phyloP scores from a whole-genome alignment of 2,113 vertebrate genomes.

The Saimiri boliviensis region DNA sequence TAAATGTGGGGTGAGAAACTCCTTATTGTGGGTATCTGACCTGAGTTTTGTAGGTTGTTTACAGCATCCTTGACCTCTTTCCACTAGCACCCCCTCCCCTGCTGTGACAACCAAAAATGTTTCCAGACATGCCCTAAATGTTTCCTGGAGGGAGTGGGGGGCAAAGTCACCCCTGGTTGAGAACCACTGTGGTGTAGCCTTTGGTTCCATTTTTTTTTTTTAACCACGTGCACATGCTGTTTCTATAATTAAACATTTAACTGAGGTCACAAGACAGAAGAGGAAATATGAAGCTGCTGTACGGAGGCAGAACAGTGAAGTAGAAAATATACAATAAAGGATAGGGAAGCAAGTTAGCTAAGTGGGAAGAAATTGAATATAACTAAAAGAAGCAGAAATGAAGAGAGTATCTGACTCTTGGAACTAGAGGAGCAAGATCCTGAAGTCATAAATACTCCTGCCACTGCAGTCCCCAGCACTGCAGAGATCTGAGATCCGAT shows the following conservation, averaged over 20 bases:
- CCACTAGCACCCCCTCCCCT: neutral
- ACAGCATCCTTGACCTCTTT: neutral
- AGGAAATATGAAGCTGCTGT: neutral
- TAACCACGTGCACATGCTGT: neutral
- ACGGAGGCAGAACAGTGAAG: neutral
- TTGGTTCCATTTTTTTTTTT: neutral
- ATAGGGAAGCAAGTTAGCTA: neutral
- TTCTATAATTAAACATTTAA: slow-evolving; percentile 33
- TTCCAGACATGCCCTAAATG: neutral
- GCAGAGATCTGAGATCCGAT: neutral
- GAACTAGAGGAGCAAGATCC: neutral
- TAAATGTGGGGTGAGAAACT: neutral
- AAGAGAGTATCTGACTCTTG: neutral
- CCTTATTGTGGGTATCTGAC: neutral
- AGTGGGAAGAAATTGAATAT: neutral
- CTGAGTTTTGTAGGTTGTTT: neutral
- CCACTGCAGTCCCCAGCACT: neutral
- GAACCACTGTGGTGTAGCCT: neutral
- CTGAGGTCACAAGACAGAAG: slow-evolving; percentile 10
- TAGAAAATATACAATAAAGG: neutral
- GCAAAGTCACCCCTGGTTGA: neutral
- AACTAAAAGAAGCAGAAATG: neutral
- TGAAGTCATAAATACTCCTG: neutral
- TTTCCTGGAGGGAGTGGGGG: neutral
- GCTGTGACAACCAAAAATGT: neutral